Base-by-base conservation (phyloP, 92 coral and sea anemone genomes). In the Hydrozoanthus gracilis region DNA sequence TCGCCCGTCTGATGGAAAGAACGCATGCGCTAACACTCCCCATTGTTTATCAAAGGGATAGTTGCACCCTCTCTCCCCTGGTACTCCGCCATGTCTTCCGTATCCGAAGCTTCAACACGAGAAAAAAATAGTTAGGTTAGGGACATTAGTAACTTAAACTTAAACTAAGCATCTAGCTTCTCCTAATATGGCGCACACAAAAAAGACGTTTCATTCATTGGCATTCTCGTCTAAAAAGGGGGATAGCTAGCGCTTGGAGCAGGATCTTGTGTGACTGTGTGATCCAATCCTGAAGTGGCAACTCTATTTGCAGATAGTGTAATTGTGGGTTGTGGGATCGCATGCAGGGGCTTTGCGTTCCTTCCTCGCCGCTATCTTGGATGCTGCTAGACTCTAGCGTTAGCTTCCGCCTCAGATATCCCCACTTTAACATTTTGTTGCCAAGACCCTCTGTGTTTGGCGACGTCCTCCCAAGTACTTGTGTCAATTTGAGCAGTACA, bases 21-120 rank as follows among this genome's bases (percentile, higher is more conserved):
- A 95, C 72, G 98, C 98, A 44, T 95, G 98, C 47, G 95, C 95
- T 0, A 95, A 71, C 13, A 94, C 98, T 7, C 86, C 76, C n/a
- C 98, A 95, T 0, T 87, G 88, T 7, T 97, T 97, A 61, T 95
- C 98, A 86, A 95, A 95, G 13, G 93, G 52, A 56, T 79, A 86
- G 44, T 88, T 89, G 47, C 96, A 93, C 0, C 17, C 56, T 44
- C 94, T 58, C 55, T 87, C 93, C 16, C 73, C 96, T 39, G 56
- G 27, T 15, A 78, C 84, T 11, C 96, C 96, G 4, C 87, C 86
- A 20, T 93, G 96, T 7, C 85, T 85, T 77, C 85, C 62, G 35
- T 79, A 73, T 7, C 96, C 96, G 76, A 93, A 91, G 74, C 96
- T 93, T 68, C 6, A 20, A n/a, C 4, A 7, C 14, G 13, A 7